Conservation (phyloP, 1,140 invertebrate species). For the Ephestia elutella region DNA sequence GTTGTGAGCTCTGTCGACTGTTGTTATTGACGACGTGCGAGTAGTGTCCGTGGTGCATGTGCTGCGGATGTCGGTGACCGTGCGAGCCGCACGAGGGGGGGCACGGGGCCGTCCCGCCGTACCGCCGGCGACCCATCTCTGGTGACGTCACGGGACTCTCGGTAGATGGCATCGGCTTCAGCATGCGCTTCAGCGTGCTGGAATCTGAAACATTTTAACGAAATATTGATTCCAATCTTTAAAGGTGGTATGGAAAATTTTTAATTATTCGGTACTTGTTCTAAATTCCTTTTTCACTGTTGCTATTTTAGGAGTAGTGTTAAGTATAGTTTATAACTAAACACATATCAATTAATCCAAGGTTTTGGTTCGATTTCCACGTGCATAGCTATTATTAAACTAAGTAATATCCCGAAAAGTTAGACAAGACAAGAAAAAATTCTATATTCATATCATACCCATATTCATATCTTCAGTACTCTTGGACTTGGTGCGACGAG, state of each 20-base stretch:
- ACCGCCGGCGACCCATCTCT: constrained; percentile 86
- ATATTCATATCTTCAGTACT: constrained; percentile 91
- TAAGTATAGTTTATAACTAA: too few relatives aligned
- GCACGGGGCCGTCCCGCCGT: constrained; percentile 72
- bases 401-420: too few relatives aligned
- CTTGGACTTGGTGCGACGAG: constrained; percentile 85
- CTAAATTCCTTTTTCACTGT: too few relatives aligned
- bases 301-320: too few relatives aligned
- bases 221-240: too few relatives aligned
- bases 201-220: constrained; percentile 76
- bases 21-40: constrained; percentile 61
- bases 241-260: too few relatives aligned
- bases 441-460: constrained; percentile 48
- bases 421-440: too few relatives aligned
- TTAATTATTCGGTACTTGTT: too few relatives aligned
- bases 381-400: too few relatives aligned
- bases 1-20: constrained; percentile 56
- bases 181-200: constrained; percentile 92
- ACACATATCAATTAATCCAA: too few relatives aligned
- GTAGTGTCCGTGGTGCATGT: constrained; percentile 66
- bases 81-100: constrained; percentile 65
- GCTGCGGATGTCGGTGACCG: constrained; percentile 67
- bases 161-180: constrained; percentile 92
- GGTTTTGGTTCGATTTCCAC: too few relatives aligned
- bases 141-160: constrained; percentile 91